Conservation (phyloP, 2,113 vertebrate species). For the Phycodurus eques region DNA sequence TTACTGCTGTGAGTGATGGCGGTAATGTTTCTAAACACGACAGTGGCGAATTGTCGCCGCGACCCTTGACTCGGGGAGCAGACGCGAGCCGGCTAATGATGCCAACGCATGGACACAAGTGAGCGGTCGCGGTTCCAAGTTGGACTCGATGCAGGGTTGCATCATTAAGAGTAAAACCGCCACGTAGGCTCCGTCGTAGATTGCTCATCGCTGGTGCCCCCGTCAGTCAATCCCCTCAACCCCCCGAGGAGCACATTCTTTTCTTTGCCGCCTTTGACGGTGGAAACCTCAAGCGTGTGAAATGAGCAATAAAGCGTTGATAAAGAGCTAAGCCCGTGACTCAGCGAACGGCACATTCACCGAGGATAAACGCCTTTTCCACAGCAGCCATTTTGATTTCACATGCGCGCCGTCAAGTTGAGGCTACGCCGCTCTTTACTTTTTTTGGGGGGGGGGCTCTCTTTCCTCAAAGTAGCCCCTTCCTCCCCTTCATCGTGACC, state of each 20-base stretch:
- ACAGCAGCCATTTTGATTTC: constrained; percentile 71
- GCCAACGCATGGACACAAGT: constrained; percentile 46
- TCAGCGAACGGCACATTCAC: constrained; percentile 60
- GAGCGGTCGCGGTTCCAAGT: constrained; percentile 30
- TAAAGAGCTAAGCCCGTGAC: constrained; percentile 66
- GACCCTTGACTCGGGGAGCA: constrained; percentile 69
- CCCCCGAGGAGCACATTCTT: constrained; percentile 14
- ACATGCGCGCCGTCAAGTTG: constrained; percentile 43
- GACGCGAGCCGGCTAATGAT: constrained; percentile 67
- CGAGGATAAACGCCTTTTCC: constrained; percentile 53
- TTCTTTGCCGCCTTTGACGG: constrained; percentile 32
- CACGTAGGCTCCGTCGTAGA: not conserved
- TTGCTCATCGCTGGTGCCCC: not conserved
- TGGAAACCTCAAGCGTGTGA: constrained; percentile 54
- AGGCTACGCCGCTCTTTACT: not conserved
- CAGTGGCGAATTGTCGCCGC: constrained; percentile 61
- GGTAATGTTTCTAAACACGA: constrained; percentile 69
- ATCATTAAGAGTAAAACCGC: constrained; percentile 51
- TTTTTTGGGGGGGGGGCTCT: not conserved
- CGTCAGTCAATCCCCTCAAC: constrained; percentile 27
- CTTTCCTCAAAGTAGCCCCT: not conserved
- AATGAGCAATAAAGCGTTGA: constrained; percentile 60
- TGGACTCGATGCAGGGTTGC: constrained; percentile 31
- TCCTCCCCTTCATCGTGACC: constrained; percentile 59
- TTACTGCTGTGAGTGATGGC: constrained; percentile 70